Conservation (phyloP, 2,888 invertebrate genomes). For the Cantharis flavilabris region DNA sequence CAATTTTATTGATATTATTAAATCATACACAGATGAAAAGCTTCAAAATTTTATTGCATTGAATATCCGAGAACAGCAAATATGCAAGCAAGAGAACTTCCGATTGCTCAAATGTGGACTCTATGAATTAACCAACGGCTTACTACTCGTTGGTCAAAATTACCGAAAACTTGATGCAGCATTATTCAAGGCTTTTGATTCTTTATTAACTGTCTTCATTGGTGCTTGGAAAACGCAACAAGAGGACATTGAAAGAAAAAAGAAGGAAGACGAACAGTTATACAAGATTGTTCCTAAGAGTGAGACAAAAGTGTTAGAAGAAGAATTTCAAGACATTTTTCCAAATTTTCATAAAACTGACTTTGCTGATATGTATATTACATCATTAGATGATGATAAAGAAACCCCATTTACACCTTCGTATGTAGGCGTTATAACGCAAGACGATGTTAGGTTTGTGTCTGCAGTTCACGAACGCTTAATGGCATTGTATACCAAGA, state of each 20-base stretch:
- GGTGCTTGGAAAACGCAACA: slow-evolving; percentile 79
- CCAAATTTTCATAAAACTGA: slow-evolving; percentile 71
- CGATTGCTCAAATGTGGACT: slow-evolving; percentile 72
- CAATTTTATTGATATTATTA: slow-evolving; percentile 53
- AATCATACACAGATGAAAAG: slow-evolving; percentile 52
- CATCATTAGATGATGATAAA: slow-evolving; percentile 37
- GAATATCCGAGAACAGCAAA: slow-evolving; percentile 35
- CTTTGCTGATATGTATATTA: slow-evolving; percentile 66
- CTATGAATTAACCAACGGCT: slow-evolving; percentile 69
- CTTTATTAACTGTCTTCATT: slow-evolving; percentile 65
- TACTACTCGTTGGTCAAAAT: slow-evolving; percentile 58
- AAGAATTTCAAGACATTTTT: slow-evolving; percentile 72
- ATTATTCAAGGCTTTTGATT: slow-evolving; percentile 55
- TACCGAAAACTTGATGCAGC: slow-evolving; percentile 36
- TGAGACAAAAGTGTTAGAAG: slow-evolving; percentile 68
- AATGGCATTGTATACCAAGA: slow-evolving; percentile 61
- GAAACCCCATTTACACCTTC: not conserved
- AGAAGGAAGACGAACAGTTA: slow-evolving; percentile 76
- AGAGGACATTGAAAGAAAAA: slow-evolving; percentile 66
- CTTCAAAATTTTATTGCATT: slow-evolving; percentile 41
- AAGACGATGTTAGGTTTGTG: slow-evolving; percentile 64
- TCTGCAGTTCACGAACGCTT: slow-evolving; percentile 66
- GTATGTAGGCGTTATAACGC: slow-evolving; percentile 51
- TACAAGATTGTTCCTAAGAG: slow-evolving; percentile 60
- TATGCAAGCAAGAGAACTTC: slow-evolving; percentile 54